Percentiles rank a stretch among this genome's conserved stretches.
Conservation (phyloP, 2,888 invertebrate genomes). For the Phasia obesa region DNA sequence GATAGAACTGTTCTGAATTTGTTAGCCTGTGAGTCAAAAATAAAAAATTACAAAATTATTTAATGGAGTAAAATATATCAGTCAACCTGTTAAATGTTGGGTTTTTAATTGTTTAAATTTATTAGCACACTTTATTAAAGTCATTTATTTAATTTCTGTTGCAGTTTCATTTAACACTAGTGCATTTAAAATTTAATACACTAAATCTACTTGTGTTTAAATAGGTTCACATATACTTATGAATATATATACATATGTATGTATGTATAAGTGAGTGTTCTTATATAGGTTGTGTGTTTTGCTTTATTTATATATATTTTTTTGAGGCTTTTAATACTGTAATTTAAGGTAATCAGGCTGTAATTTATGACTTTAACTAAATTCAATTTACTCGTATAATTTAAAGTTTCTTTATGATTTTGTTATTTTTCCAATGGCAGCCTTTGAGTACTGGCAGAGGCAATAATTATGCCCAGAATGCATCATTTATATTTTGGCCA, state of each 20-base stretch:
- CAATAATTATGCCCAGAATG: constrained; percentile 59
- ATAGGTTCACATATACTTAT: background rate
- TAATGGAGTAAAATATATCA: background rate
- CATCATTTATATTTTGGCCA: constrained; percentile 42
- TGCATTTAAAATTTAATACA: constrained; percentile 54
- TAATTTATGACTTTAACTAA: constrained; percentile 66
- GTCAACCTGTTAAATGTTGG: background rate
- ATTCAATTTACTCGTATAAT: constrained; percentile 62
- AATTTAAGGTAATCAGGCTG: constrained; percentile 68
- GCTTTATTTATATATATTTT: constrained; percentile 55
- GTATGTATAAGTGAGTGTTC: background rate
- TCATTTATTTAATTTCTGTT: constrained; percentile 58
- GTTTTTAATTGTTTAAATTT: constrained; percentile 57
- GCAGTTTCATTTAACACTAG: constrained; percentile 40
- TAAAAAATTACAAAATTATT: no score
- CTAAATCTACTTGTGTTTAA: constrained; percentile 10
- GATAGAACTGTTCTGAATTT: no score
- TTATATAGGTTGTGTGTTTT: background rate
- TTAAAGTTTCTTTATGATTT: constrained; percentile 40
- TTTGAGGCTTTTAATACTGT: constrained; percentile 65
- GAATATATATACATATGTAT: background rate
- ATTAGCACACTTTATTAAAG: constrained; percentile 55
- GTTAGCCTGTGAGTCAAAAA: no score
- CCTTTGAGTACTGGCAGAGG: constrained; percentile 38
- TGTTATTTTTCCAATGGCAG: constrained; percentile 31